Base-by-base conservation (phyloP, 2,113 vertebrate species). In the Embiotoca jacksoni region DNA sequence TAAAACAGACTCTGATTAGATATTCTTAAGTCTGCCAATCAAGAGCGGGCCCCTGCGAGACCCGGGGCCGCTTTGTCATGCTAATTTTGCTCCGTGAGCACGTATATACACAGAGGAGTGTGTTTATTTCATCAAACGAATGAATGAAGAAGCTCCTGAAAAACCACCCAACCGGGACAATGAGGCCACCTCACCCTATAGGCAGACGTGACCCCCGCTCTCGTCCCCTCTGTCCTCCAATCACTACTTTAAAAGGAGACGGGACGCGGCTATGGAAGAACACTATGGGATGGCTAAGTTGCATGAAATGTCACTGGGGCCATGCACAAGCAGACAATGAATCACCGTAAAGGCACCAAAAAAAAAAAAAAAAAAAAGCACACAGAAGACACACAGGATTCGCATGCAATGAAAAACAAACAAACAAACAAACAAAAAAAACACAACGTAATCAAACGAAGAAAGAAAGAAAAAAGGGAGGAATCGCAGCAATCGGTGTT, bases 311-410 rank as follows among this genome's bases (percentile, higher is more conserved):
- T 86, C 53, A 75, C 46, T 82, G 87, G 82, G 81, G 90, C 87
- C 92, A 92, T 92, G 92, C 92, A 91, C 63, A 93, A 93, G 92
- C 92, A 81, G 90, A 93, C 90, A 86, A 88, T 91, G 92, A 82
- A 72, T 77, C 72, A 83, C 81, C 3, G 30, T 50, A 72, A 56
- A 69, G 59, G 67, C 81, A 86, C 55, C 23, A 23, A 23, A 23
- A 23, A 23, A 23, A 23, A 23, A 23, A 23, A 23, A 23, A 23
- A 23, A 23, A 23, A 70, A 3, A 86, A 69, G 80, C 63, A 82
- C 78, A 89, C 69, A 75, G 31, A 62, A 23, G 23, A 70, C 76
- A 79, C 50, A 74, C 64, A 63, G 63, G 75, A 72, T 52, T 75
- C 23, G 53, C 89, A 92, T 90, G 92, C 90, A 39, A n/a, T 33